Percentiles rank a stretch among this genome's conserved stretches.
Conservation (phyloP, 2,113 vertebrate genomes). For the Nothobranchius furzeri region DNA sequence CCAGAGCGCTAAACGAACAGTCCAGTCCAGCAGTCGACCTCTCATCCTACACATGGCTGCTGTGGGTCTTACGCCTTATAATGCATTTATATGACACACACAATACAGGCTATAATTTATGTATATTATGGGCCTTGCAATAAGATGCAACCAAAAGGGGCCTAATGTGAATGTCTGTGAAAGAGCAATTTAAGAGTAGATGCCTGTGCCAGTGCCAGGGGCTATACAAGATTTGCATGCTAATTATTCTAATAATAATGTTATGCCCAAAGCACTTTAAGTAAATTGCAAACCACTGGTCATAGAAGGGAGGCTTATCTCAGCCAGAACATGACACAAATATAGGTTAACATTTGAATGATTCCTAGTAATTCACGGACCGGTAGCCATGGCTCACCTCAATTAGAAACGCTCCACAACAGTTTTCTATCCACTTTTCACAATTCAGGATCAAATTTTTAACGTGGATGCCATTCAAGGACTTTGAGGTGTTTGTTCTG, state of each 20-base stretch:
- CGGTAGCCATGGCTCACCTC: conserved; percentile 61
- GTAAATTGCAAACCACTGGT: conserved; percentile 78
- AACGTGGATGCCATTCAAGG: neutral
- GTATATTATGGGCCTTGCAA: conserved; percentile 75
- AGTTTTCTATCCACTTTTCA: conserved; percentile 26
- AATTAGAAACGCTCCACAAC: conserved; percentile 58
- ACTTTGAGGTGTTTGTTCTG: neutral
- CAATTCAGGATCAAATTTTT: neutral
- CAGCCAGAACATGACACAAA: conserved; percentile 71
- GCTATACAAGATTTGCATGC: conserved; percentile 83
- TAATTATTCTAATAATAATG: conserved; percentile 84
- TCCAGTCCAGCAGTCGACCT: neutral
- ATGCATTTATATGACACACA: conserved; percentile 47
- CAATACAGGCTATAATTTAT: conserved; percentile 66
- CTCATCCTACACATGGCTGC: conserved; percentile 11
- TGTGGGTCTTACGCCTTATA: conserved; percentile 39
- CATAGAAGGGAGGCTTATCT: conserved; percentile 76
- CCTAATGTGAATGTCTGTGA: conserved; percentile 79
- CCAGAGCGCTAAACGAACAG: neutral
- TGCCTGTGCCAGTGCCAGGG: conserved; percentile 75
- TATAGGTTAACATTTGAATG: conserved; percentile 71
- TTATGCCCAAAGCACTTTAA: conserved; percentile 76
- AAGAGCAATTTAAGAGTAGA: conserved; percentile 81
- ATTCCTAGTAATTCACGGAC: conserved; percentile 65
- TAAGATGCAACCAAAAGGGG: conserved; percentile 77